phyloP scores from a whole-genome alignment of 2,888 invertebrate genomes.

The Phyllotreta striolata region DNA sequence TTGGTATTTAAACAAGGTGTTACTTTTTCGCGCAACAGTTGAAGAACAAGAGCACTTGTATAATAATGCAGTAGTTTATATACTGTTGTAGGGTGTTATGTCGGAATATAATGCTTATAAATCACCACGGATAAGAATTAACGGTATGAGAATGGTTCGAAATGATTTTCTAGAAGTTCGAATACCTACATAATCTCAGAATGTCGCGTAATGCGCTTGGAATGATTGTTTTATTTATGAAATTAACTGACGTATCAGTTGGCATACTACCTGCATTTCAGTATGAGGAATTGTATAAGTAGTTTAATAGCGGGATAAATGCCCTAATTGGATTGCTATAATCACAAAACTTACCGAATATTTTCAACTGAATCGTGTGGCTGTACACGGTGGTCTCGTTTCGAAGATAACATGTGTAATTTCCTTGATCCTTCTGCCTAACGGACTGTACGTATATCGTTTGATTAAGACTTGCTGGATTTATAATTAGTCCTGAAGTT shows the following conservation, averaged over 20 bases:
- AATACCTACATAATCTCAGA: neutral
- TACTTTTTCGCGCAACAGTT: constrained; percentile 10
- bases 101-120: constrained; percentile 6
- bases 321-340: no score
- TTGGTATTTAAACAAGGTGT: constrained; percentile 35
- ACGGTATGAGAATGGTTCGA: neutral
- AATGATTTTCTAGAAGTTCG: constrained; percentile 6
- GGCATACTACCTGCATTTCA: no score
- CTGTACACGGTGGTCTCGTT: constrained; percentile 73
- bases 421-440: constrained; percentile 72
- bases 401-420: constrained; percentile 76
- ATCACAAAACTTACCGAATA: constrained; percentile 68
- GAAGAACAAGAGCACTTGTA: constrained; percentile 1
- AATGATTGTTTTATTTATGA: no score
- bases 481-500: constrained; percentile 75
- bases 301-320: no score
- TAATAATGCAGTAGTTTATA: constrained; percentile 6
- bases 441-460: constrained; percentile 76
- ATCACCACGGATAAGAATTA: constrained; percentile 7
- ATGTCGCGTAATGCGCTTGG: no score
- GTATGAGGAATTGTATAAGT: no score
- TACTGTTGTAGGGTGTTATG: neutral
- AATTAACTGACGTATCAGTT: no score
- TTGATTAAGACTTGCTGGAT: constrained; percentile 81
- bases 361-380: constrained; percentile 71